Percentiles rank a stretch among this genome's conserved stretches.
Evolutionary conservation across 2,797 vertebrate genomes (phyloP).

Genomic region (Myioborus miniatus): DNA sequence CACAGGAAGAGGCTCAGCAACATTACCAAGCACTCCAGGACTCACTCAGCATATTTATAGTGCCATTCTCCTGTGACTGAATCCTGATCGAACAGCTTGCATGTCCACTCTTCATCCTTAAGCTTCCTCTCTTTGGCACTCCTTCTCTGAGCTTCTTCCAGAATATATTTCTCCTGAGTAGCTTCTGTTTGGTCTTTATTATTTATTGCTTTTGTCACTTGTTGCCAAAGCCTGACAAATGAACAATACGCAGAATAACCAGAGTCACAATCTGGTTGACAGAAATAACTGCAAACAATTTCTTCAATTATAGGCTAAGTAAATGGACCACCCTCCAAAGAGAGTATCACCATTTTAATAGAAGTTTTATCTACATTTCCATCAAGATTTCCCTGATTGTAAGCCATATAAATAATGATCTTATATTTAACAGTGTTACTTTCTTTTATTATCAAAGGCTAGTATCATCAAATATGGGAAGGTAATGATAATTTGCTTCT

Average conservation of each 20-base stretch:
- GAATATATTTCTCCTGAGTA: slow-evolving; percentile 93
- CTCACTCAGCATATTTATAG: slow-evolving; percentile 96
- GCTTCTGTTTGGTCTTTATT: slow-evolving; percentile 98
- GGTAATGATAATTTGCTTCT: background rate
- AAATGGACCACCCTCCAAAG: background rate
- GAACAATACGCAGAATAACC: background rate
- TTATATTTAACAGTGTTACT: background rate
- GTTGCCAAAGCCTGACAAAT: slow-evolving; percentile 90
- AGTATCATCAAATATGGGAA: background rate
- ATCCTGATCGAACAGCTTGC: slow-evolving; percentile 93
- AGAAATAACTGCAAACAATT: background rate
- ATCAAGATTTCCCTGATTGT: background rate
- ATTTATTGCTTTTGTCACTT: slow-evolving; percentile 96
- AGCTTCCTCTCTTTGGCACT: slow-evolving; percentile 90
- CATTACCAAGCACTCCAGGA: background rate
- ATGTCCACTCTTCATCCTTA: slow-evolving; percentile 90
- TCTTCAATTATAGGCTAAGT: background rate
- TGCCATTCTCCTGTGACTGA: slow-evolving; percentile 92
- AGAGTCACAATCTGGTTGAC: background rate
- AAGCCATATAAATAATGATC: background rate
- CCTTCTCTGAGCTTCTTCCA: slow-evolving; percentile 95
- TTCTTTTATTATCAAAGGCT: background rate
- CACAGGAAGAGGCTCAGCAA: background rate
- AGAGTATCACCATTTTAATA: background rate
- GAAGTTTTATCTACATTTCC: background rate